Conservation (phyloP, 2,888 invertebrate genomes). For the Synergus laeviventris region DNA sequence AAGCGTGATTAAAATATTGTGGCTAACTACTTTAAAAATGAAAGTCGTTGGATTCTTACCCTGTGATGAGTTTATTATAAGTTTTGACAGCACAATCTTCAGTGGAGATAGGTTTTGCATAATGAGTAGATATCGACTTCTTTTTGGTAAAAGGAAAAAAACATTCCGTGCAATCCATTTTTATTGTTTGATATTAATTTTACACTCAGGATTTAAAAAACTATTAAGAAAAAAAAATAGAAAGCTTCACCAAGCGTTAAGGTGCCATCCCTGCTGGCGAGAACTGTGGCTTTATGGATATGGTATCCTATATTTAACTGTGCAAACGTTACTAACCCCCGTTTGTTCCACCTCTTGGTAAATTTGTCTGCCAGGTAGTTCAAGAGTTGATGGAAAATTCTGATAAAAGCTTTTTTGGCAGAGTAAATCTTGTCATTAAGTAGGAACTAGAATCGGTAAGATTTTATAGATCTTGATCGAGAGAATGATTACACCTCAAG, state of each 20-base stretch:
- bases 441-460: neutral
- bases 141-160: no score
- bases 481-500: neutral
- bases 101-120: neutral
- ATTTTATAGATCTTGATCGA: neutral
- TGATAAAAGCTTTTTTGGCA: neutral
- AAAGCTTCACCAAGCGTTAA: no score
- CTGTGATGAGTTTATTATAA: neutral
- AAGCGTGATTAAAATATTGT: neutral
- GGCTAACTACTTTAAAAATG: neutral
- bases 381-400: neutral
- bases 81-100: neutral
- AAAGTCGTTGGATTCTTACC: neutral
- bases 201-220: neutral
- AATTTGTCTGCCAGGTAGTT: conserved; percentile 2
- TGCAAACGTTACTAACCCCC: neutral
- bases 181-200: neutral
- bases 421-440: neutral
- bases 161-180: neutral
- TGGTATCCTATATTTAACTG: neutral
- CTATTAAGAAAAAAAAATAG: no score
- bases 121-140: neutral
- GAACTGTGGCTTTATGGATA: no score
- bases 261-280: no score
- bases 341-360: neutral